Evolutionary conservation across 2,113 vertebrate genomes (phyloP), one percentile per base, ranked within the genome.

Genomic region (Spermophilus dauricus): DNA sequence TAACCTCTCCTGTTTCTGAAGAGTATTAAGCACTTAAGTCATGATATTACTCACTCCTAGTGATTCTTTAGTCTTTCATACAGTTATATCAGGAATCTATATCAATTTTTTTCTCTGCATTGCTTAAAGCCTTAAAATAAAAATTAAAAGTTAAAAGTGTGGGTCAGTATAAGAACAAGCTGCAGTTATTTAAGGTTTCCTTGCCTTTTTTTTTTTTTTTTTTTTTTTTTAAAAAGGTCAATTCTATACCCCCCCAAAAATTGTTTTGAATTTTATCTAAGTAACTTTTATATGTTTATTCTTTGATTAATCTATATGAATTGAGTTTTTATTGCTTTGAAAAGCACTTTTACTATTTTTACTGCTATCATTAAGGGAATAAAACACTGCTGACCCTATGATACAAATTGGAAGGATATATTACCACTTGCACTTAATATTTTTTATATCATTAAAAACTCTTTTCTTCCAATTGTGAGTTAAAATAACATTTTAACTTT

Each of bases 41-140:
- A 97, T 84, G 93, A 77, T 37, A 53, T 90, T 96, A 48, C 81
- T 88, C 65, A 0, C 75, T n/a, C 0, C 77, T 13, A 48, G 63
- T 69, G 22, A 5, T 97, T 97, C 34, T 97, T n/a, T 90, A 91
- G 9, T 56, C 24, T n/a, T 22, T 88, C 4, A 42, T 82, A 20
- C 13, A 72, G 4, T 77, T 80, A 51, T 10, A 72, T 34, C 82
- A 96, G 22, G 22, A 96, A 53, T 42, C 17, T 94, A 96, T 34
- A 26, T 96, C 56, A 96, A 75, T 45, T 45, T 45, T 63, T 39
- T 53, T 93, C 86, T 8, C 45, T 81, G 85, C 4, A 17, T 94
- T 83, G 2, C 53, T 45, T 22, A 63, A 63, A 91, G 9, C 17
- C 82, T 13, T 90, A 96, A 96, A 58, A 94, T 45, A 42, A 5